A percentile compares a stretch with the other conserved stretches of the same genome.
Conservation (phyloP, 2,888 invertebrate species). For the Cantharis nigra region DNA sequence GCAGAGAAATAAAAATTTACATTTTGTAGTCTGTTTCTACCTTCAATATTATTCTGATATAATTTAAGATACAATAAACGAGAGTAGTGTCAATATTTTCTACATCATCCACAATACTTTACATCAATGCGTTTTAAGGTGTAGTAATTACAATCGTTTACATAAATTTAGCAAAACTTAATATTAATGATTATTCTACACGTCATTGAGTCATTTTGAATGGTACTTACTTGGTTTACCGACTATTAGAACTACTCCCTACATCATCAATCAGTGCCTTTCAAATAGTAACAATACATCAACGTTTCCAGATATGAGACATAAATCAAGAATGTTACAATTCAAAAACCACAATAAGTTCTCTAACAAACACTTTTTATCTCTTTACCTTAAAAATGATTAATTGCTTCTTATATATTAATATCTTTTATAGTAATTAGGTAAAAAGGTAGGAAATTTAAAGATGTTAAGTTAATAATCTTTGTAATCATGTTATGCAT, state of each 20-base stretch:
- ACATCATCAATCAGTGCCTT: conserved; percentile 10
- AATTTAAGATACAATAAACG: not conserved
- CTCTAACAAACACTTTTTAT: not conserved
- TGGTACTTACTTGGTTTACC: not conserved
- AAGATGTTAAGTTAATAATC: not conserved
- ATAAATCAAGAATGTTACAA: conserved; percentile 10
- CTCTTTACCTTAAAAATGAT: not conserved
- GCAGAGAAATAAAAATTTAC: not conserved
- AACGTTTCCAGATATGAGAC: conserved; percentile 7
- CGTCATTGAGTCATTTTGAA: not conserved
- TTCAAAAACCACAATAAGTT: not conserved
- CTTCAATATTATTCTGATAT: not conserved
- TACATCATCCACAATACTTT: not conserved
- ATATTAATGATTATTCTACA: not conserved
- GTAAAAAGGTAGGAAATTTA: not conserved
- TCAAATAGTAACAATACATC: conserved; percentile 6
- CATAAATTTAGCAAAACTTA: not conserved
- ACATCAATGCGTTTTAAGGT: not conserved
- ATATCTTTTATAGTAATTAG: not conserved
- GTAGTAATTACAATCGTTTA: not conserved
- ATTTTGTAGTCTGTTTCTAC: not conserved
- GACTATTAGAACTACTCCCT: not conserved
- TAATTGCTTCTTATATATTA: not conserved
- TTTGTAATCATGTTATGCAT: not conserved
- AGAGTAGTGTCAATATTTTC: not conserved